Base-by-base conservation (phyloP, 1,140 invertebrate genomes). In the Apolygus lucorum region DNA sequence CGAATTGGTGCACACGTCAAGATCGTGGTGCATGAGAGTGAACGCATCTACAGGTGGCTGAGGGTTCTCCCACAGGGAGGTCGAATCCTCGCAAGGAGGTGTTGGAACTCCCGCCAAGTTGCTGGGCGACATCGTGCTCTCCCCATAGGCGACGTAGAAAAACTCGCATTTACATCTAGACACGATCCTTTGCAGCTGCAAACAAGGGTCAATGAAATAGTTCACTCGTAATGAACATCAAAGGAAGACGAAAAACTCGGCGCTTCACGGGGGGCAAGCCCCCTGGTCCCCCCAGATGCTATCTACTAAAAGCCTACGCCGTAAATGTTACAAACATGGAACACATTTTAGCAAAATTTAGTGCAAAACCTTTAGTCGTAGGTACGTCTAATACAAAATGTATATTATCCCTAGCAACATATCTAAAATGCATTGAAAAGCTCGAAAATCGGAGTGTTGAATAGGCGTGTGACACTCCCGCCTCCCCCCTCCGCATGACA, bases 131-230 rank as follows among this genome's bases (percentile, higher is more conserved):
- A 93, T 81, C 26, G 85, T 86, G 69, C 82, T 84, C 76, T 96
- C 92, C 14, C 92, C 92, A 77, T 97, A 98, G 68, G 91, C 91
- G 29, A 93, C 95, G 79, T 97, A 99, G 78, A 95, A 97, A 80
- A 99, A 96, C 80, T 99, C 95, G 80, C 96, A 99, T 76, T 91
- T 92, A 81, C 97, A 99, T 2, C 96, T 83, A 0, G 95, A 98
- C 25, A 75, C 74, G 67, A 74, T 78, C 69, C 67, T 74, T 75
- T 70, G 74, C 63, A 71, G 63, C 76, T 71, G 72, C 67, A 77
- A 75, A 42, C 17, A 42, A 42, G 34, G 17, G 34, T 42, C 34
- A 42, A 42, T 42, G 17, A 4, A 42, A 4, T 4, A 42, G 4
- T 42, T 42, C 4, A 17, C 34, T 4, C 34, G 34, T 42, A 42